A percentile compares a stretch with the other conserved stretches of the same genome.
Conservation (phyloP, 2,888 invertebrate genomes). For the Venusia cambrica region DNA sequence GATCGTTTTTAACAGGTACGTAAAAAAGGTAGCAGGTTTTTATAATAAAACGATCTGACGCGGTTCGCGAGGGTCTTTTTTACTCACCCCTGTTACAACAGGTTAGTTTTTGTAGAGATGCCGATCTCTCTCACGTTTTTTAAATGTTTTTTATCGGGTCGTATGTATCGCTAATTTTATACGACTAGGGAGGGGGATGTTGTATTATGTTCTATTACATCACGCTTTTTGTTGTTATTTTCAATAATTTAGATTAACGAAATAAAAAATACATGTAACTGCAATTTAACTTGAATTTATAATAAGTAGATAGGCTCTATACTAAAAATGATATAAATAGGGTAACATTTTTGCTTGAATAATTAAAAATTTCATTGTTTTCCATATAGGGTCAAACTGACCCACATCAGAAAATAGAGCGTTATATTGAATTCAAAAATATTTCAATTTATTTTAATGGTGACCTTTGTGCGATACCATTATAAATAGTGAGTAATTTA, state of each 20-base stretch:
- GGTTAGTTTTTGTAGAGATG: constrained; percentile 64
- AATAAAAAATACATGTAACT: too few species aligned
- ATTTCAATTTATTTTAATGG: constrained; percentile 29
- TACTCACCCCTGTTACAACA: constrained; percentile 38
- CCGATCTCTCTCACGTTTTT: constrained; percentile 75
- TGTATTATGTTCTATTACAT: constrained; percentile 50
- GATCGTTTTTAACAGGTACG: constrained; percentile 49
- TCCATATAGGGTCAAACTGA: constrained; percentile 15
- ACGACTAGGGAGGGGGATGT: constrained; percentile 65
- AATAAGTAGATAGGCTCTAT: too few species aligned
- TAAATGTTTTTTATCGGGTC: constrained; percentile 51
- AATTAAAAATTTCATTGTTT: constrained; percentile 17
- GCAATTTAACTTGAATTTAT: too few species aligned
- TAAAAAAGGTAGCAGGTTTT: constrained; percentile 64
- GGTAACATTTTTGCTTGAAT: constrained; percentile 18
- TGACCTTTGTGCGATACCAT: constrained; percentile 30
- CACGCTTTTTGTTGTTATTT: not conserved
- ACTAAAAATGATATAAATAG: too few species aligned
- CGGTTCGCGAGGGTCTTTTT: constrained; percentile 51
- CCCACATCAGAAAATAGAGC: constrained; percentile 21
- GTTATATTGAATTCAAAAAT: constrained; percentile 22
- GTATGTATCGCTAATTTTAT: constrained; percentile 53
- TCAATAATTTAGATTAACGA: too few species aligned
- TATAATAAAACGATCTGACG: constrained; percentile 51
- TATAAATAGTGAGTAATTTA: constrained; percentile 47